These are phyloP conservation scores for Camponotus pennsylvanicus DNA, from an alignment of 1,140 invertebrate genomes.

Conservation along the genomic window DNA sequence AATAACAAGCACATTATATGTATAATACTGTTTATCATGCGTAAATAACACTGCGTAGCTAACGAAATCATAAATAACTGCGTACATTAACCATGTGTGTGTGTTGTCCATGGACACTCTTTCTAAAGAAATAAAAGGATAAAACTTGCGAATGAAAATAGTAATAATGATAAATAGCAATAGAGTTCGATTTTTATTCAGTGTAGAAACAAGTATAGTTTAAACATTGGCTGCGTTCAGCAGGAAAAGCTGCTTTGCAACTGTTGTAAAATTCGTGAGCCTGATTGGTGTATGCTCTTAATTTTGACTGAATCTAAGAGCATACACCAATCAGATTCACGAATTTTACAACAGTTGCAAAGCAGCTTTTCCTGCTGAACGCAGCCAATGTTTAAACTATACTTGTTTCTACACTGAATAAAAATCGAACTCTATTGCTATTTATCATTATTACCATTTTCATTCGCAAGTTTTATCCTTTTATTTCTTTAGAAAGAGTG, in stretches of 20 bases:
- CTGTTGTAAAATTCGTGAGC: no score
- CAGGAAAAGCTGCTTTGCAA: no score
- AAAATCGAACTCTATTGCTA: background rate
- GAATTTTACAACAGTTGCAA: no score
- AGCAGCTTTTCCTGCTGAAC: no score
- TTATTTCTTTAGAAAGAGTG: background rate
- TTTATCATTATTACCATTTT: background rate
- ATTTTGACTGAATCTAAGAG: no score
- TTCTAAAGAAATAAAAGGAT: background rate
- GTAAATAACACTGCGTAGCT: constrained; percentile 19
- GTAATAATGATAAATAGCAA: background rate
- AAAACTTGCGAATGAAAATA: background rate
- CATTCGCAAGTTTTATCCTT: background rate
- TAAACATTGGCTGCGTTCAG: no score
- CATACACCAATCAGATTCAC: no score
- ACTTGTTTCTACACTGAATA: background rate
- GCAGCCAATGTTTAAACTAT: no score
- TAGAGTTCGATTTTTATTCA: background rate
- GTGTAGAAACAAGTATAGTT: background rate
- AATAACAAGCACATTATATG: constrained; percentile 35
- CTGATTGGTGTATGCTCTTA: no score
- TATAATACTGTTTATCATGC: constrained; percentile 22
- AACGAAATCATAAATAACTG: constrained; percentile 41
- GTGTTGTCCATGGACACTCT: no score
- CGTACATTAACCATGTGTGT: background rate